Conservation (phyloP, 2,797 vertebrate species). For the Heteromormyrus szaboi region DNA sequence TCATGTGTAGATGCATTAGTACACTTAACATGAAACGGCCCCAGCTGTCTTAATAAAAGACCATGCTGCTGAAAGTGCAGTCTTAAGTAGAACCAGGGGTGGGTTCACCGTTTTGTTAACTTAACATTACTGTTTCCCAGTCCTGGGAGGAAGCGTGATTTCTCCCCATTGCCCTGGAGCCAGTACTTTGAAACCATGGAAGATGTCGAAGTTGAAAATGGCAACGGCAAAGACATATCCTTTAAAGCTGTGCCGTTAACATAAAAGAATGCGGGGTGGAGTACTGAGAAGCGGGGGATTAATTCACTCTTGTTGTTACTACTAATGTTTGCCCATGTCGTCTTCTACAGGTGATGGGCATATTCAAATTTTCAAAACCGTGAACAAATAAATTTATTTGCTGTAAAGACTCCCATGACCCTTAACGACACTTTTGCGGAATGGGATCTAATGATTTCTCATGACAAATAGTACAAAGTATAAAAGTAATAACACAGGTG, state of each 20-base stretch:
- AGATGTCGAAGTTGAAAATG: constrained; percentile 86
- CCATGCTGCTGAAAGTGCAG: neutral
- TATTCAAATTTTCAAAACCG: neutral
- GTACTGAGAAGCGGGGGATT: neutral
- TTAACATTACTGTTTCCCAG: constrained; percentile 48
- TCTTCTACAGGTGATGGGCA: neutral
- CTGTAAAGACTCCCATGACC: neutral
- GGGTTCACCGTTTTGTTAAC: neutral
- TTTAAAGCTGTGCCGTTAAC: constrained; percentile 32
- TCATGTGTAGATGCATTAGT: neutral
- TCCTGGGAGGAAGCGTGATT: constrained; percentile 88
- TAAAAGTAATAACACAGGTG: neutral
- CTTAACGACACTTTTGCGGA: neutral
- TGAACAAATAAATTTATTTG: neutral
- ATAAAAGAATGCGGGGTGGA: neutral
- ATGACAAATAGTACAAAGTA: neutral
- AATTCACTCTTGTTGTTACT: neutral
- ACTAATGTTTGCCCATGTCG: neutral
- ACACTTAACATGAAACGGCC: neutral
- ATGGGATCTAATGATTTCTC: neutral
- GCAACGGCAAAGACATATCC: constrained; percentile 96
- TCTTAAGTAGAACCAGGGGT: neutral
- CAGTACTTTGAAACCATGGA: constrained; percentile 97
- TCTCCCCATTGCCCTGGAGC: constrained; percentile 85
- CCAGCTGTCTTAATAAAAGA: neutral